These are phyloP conservation scores for Chlorops oryzae DNA, from an alignment of 1,140 invertebrate species.

Conservation along the genomic window DNA sequence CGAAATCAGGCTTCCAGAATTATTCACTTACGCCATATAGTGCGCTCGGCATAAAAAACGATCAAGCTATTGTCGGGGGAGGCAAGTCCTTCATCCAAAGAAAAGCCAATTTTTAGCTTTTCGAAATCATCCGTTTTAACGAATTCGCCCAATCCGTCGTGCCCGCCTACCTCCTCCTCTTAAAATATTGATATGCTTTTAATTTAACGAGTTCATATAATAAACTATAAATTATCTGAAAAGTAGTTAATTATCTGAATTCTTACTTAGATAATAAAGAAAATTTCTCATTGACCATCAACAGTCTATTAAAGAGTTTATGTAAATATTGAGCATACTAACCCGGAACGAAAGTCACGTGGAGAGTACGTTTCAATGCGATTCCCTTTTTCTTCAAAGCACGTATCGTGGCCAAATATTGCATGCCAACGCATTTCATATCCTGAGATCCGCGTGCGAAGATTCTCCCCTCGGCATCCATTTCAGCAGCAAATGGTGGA, in stretches of 20 bases:
- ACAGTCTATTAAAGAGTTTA: neutral
- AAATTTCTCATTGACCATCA: too few relatives aligned
- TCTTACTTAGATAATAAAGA: too few relatives aligned
- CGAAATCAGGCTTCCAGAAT: constrained; percentile 7
- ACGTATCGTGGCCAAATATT: constrained; percentile 69
- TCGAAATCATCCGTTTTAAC: neutral
- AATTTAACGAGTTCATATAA: constrained; percentile 10
- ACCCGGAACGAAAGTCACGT: constrained; percentile 74
- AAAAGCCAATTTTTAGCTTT: constrained; percentile 50
- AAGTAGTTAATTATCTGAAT: too few relatives aligned
- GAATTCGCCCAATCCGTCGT: constrained; percentile 73
- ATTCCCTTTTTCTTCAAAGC: constrained; percentile 54
- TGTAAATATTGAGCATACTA: neutral
- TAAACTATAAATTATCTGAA: too few relatives aligned
- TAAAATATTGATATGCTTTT: constrained; percentile 22
- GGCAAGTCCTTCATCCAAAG: constrained; percentile 75
- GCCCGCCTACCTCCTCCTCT: constrained; percentile 87
- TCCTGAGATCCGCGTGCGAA: constrained; percentile 71
- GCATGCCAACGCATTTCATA: constrained; percentile 69
- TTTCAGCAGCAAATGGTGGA: constrained; percentile 63
- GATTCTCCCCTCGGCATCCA: constrained; percentile 66
- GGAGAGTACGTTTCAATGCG: constrained; percentile 56
- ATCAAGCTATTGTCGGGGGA: constrained; percentile 56
- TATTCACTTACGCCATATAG: constrained; percentile 55
- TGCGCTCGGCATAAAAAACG: constrained; percentile 68